Evolutionary conservation across 2,888 invertebrate genomes (phyloP).

Genomic region (Apodemia duryi): DNA sequence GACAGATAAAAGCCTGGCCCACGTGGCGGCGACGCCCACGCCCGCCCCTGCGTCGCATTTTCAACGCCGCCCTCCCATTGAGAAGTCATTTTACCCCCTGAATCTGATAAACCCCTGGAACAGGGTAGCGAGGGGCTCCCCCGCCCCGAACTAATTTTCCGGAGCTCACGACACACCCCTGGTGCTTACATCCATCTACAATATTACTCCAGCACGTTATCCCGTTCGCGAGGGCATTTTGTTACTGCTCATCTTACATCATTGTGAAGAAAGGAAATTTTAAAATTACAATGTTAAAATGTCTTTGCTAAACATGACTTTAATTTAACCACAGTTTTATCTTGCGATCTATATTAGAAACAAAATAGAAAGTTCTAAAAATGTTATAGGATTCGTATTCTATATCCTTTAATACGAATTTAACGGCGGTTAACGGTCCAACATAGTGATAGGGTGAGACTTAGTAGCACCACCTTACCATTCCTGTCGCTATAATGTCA

Average conservation of each 20-base stretch:
- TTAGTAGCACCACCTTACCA: too few relatives aligned
- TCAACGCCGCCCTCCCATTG: slow-evolving; percentile 71
- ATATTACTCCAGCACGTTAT: slow-evolving; percentile 77
- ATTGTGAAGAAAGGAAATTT: slow-evolving; percentile 57
- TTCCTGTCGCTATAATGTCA: too few relatives aligned
- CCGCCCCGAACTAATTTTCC: slow-evolving; percentile 79
- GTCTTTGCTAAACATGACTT: neutral
- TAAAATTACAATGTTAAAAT: slow-evolving; percentile 42
- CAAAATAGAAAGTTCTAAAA: too few relatives aligned
- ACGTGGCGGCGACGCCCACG: slow-evolving; percentile 74
- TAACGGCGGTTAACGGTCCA: too few relatives aligned
- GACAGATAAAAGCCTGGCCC: slow-evolving; percentile 50
- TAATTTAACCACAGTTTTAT: neutral
- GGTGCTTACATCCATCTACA: slow-evolving; percentile 78
- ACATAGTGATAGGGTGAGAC: too few relatives aligned
- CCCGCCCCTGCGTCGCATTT: slow-evolving; percentile 58
- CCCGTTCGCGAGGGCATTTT: slow-evolving; percentile 71
- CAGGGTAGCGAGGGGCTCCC: slow-evolving; percentile 59
- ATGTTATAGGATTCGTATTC: too few relatives aligned
- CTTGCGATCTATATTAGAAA: too few relatives aligned
- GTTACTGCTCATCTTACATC: slow-evolving; percentile 66
- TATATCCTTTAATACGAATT: too few relatives aligned
- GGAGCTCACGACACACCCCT: slow-evolving; percentile 78
- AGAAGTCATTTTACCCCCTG: slow-evolving; percentile 77
- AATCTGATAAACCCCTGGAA: slow-evolving; percentile 74